These are phyloP conservation scores for Pipistrellus pygmaeus DNA, from an alignment of 2,797 vertebrate species.

Conservation along the genomic window DNA sequence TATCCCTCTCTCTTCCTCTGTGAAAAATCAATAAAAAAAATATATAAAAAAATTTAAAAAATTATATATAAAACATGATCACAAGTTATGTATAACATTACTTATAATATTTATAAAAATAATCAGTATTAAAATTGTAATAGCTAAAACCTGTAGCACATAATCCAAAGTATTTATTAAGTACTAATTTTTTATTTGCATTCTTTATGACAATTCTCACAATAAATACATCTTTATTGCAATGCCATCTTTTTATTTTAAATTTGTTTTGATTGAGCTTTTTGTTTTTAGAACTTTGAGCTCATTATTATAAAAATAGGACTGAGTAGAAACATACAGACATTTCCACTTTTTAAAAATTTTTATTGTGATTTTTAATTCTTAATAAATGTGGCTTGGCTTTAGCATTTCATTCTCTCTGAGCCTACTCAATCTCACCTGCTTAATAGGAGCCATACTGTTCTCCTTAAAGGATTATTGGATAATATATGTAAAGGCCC, in stretches of 20 bases:
- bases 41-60: background rate
- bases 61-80: background rate
- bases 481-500: background rate
- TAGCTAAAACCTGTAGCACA: background rate
- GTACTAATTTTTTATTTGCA: background rate
- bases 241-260: background rate
- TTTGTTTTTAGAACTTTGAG: background rate
- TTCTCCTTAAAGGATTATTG: background rate
- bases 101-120: background rate
- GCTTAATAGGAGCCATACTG: background rate
- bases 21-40: too few relatives aligned
- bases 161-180: background rate
- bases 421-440: background rate
- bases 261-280: background rate
- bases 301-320: background rate
- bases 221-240: background rate
- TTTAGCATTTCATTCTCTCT: background rate
- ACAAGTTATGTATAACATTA: background rate
- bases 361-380: background rate
- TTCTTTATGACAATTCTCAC: background rate
- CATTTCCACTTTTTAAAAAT: background rate
- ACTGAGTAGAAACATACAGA: background rate
- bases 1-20: too few relatives aligned
- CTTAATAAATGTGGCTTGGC: background rate
- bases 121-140: background rate